Percentiles rank a stretch among this genome's conserved stretches.
Evolutionary conservation across 2,888 invertebrate species (phyloP).

Genomic region (Scaptomyza flava): DNA sequence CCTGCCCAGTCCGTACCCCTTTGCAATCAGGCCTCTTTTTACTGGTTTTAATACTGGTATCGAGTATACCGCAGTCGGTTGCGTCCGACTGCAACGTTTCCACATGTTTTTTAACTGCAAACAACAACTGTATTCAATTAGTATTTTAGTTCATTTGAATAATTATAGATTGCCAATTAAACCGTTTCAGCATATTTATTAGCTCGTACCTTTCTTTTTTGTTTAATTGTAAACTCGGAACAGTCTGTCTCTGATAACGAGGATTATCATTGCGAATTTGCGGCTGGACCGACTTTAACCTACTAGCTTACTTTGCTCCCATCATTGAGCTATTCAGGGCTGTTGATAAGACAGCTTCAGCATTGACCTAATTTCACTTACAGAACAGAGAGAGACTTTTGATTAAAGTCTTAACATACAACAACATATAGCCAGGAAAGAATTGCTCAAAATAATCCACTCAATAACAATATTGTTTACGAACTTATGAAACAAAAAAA

Average conservation of each 20-base stretch:
- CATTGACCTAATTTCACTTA: conserved; percentile 23
- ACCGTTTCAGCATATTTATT: too few species aligned
- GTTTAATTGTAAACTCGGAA: not conserved
- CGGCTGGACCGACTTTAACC: conserved; percentile 6
- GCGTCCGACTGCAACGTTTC: too few species aligned
- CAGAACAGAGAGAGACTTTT: not conserved
- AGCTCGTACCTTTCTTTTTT: not conserved
- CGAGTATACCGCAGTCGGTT: too few species aligned
- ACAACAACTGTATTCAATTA: not conserved
- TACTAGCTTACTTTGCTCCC: conserved; percentile 10
- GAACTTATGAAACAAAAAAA: not conserved
- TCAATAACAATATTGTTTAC: not conserved
- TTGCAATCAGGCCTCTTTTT: too few species aligned
- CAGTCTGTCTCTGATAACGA: conserved; percentile 1
- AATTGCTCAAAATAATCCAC: not conserved
- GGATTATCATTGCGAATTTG: too few species aligned
- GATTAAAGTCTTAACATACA: not conserved
- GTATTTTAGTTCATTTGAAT: too few species aligned
- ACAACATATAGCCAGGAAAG: not conserved
- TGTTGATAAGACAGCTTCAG: conserved; percentile 31
- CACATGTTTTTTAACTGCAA: not conserved
- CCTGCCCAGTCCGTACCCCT: too few species aligned
- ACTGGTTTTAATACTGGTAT: too few species aligned
- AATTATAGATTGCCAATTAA: too few species aligned
- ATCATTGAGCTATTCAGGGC: conserved; percentile 12